Percentiles rank a stretch among this genome's conserved stretches.
Evolutionary conservation across 2,797 vertebrate genomes (phyloP).

Genomic region (Rhincodon typus): DNA sequence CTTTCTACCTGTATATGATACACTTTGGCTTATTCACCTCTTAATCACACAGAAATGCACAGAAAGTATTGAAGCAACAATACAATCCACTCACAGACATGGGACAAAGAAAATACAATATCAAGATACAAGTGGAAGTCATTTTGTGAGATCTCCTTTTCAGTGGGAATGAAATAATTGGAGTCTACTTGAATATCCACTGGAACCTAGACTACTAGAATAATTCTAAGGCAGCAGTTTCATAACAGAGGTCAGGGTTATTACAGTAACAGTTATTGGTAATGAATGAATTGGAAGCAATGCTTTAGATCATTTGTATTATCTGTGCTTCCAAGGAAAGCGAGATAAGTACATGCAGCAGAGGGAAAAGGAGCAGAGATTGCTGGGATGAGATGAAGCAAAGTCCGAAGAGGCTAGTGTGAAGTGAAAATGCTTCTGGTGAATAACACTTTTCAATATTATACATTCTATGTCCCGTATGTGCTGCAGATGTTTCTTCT

Average conservation of each 20-base stretch:
- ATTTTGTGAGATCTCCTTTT: background rate
- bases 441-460: background rate
- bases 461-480: background rate
- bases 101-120: background rate
- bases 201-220: background rate
- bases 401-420: background rate
- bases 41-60: background rate
- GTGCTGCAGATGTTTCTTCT: no score
- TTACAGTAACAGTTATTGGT: background rate
- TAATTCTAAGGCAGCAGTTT: background rate
- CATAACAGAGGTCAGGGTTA: no score
- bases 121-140: background rate
- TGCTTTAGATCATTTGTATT: background rate
- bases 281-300: background rate
- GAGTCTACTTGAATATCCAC: background rate
- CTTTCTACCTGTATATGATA: background rate
- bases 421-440: background rate
- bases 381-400: background rate
- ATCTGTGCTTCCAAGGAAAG: background rate
- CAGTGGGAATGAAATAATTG: background rate
- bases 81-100: background rate
- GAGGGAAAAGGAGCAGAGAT: background rate
- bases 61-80: background rate
- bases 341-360: background rate
- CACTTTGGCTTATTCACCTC: background rate